Evolutionary conservation across 2,888 invertebrate species (phyloP), one percentile per base, ranked within the genome.

Genomic region (Orthosia cruda): DNA sequence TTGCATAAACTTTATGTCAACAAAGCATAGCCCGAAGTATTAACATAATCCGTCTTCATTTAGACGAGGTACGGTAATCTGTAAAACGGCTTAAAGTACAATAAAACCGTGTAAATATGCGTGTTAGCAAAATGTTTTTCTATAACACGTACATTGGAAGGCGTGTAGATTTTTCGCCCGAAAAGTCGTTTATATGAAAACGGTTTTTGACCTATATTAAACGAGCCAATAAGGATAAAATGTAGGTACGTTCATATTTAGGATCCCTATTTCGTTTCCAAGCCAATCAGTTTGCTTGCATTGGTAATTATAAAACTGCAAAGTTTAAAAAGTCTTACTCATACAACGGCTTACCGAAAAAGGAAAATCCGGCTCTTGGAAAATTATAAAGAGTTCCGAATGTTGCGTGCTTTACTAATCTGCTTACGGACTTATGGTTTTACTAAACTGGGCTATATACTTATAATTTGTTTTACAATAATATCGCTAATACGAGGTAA

Each of bases 31-130:
- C 69, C 65, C 62, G 65, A 73, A 70, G 81, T 85, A 86, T 88
- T 86, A 88, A 73, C 81, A 83, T 88, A 89, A 89, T 89, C 88
- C 81, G 66, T 81, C 84, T 80, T 89, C 86, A 83, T 89, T 86
- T 80, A 68, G 65, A 81, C 77, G 66, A 61, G 49, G 40, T 55
- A 61, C 49, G 54, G 40, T 86, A 87, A 86, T 80, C 82, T 71
- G 70, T 66, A 59, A 62, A 65, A 81, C 55, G 70, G 58, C 64
- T 57, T 79, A 65, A 70, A 71, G 70, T 71, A 80, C 63, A 75
- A 84, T 78, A 74, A 80, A 74, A 80, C 67, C 52, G 45, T 77
- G 62, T 73, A 68, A 75, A 81, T 79, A 83, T 74, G 73, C 62
- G 67, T 67, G 80, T 71, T 79, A 47, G 58, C 45, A 26, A 63